Evolutionary conservation across 64 coral and sea anemone genomes (phyloP).

Genomic region (Montipora cactus): DNA sequence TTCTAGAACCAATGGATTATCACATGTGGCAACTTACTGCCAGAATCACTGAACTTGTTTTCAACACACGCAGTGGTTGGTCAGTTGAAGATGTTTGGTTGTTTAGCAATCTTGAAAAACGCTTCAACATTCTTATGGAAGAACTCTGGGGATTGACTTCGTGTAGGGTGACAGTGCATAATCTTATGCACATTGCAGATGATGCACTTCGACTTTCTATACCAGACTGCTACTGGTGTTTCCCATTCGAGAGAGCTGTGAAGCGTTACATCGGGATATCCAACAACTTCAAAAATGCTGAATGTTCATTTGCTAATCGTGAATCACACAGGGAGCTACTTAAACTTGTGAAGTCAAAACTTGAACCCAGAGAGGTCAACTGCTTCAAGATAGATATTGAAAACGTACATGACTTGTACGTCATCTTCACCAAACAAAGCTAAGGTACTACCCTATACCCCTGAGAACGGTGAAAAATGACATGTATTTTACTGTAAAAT

Average conservation of each 20-base stretch:
- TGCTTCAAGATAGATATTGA: not conserved
- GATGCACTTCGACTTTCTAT: conserved; percentile 11
- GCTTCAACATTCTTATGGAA: conserved; percentile 18
- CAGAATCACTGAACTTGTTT: conserved; percentile 49
- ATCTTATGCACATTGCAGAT: conserved; percentile 42
- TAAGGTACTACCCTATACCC: no score
- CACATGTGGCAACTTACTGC: conserved; percentile 38
- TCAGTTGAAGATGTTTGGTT: not conserved
- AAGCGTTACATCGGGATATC: conserved; percentile 30
- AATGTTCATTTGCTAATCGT: conserved; percentile 57
- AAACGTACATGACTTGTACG: not conserved
- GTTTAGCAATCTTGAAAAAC: conserved; percentile 15
- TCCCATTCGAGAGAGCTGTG: conserved; percentile 58
- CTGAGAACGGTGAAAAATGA: no score
- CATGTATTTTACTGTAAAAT: no score
- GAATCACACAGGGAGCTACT: conserved; percentile 42
- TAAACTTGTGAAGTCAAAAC: not conserved
- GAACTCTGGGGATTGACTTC: not conserved
- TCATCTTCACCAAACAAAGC: no score
- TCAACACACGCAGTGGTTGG: conserved; percentile 37
- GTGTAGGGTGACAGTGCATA: conserved; percentile 42
- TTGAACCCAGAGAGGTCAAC: not conserved
- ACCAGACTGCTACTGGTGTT: conserved; percentile 50
- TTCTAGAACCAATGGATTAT: conserved; percentile 40
- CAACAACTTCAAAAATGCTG: conserved; percentile 58